phyloP scores from a whole-genome alignment of 2,113 vertebrate genomes.

The Cyanoliseus patagonus region DNA sequence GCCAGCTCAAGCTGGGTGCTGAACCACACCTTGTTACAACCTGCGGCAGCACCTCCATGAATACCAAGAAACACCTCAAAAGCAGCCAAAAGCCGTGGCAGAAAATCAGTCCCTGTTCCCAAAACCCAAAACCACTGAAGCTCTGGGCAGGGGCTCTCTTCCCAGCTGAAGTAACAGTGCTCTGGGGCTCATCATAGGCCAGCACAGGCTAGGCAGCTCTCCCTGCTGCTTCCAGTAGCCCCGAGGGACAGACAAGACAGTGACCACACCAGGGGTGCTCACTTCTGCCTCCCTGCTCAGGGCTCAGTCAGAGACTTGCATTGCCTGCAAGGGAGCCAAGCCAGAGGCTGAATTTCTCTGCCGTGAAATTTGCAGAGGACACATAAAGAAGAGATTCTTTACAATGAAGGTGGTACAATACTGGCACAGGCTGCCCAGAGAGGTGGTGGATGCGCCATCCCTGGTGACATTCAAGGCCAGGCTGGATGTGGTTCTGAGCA shows the following conservation, averaged over 20 bases:
- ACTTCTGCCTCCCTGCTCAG: fast-evolving
- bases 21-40: background rate
- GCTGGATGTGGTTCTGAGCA: background rate
- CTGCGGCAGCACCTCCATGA: background rate
- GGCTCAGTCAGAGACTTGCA: fast-evolving
- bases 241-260: too few species aligned
- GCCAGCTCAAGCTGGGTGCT: background rate
- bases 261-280: fast-evolving
- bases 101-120: background rate
- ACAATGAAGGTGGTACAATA: background rate
- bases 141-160: background rate
- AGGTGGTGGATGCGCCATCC: background rate
- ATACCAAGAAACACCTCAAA: fast-evolving
- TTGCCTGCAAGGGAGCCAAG: background rate
- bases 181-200: fast-evolving
- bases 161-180: background rate
- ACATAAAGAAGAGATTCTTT: background rate
- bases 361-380: background rate
- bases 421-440: background rate
- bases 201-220: background rate
- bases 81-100: background rate
- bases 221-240: background rate
- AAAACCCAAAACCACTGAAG: background rate
- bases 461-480: background rate
- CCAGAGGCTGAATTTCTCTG: background rate